Percentiles rank a stretch among this genome's conserved stretches.
phyloP scores from a whole-genome alignment of 2,888 invertebrate species.

The Teleogryllus oceanicus region DNA sequence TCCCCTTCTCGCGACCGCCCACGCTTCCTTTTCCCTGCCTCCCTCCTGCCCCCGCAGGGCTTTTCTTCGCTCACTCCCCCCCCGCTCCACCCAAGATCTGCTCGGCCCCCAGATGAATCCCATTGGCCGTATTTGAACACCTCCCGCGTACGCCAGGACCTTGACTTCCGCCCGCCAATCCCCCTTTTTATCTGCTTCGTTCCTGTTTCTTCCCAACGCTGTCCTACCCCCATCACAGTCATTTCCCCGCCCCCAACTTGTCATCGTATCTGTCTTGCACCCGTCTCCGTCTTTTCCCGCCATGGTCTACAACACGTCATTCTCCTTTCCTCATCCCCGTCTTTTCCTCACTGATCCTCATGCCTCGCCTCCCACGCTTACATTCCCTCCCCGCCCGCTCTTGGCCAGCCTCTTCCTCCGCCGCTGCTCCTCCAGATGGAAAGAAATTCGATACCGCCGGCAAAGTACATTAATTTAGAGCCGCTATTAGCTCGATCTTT shows the following conservation, averaged over 20 bases:
- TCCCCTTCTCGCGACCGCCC: too few species aligned
- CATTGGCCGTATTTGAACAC: neutral
- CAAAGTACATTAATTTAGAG: constrained; percentile 31
- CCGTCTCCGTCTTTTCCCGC: neutral
- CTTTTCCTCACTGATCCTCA: neutral
- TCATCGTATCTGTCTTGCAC: neutral
- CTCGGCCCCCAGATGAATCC: neutral
- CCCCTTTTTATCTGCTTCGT: too few species aligned
- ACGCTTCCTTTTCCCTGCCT: too few species aligned
- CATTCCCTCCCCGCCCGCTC: neutral
- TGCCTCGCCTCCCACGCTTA: neutral
- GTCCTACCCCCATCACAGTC: neutral
- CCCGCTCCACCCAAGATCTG: neutral
- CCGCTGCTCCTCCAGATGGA: neutral
- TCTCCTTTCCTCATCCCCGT: neutral
- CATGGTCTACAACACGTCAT: too few species aligned
- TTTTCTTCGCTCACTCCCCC: too few species aligned
- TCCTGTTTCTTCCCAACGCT: too few species aligned
- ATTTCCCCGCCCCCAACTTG: neutral
- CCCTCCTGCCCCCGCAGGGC: too few species aligned
- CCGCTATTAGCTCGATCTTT: constrained; percentile 30
- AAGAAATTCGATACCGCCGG: constrained; percentile 32
- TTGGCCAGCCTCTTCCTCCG: neutral
- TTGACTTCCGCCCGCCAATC: neutral
- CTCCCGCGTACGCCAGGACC: too few species aligned